phyloP scores from a whole-genome alignment of 2,797 vertebrate genomes.

The Platyrinchus mystaceus region DNA sequence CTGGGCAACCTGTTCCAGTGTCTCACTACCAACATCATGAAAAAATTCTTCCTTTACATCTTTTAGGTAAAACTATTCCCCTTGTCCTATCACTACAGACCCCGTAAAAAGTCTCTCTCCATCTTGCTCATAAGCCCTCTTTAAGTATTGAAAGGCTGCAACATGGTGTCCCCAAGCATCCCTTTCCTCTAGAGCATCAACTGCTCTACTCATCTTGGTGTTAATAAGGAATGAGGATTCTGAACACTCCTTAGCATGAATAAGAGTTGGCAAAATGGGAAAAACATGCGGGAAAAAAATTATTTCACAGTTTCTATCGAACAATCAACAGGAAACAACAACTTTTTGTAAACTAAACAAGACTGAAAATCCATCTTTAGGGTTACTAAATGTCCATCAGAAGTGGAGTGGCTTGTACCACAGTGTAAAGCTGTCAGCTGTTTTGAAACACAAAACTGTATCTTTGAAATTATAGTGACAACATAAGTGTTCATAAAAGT shows the following conservation, averaged over 20 bases:
- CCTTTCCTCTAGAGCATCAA: not conserved
- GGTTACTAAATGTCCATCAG: not conserved
- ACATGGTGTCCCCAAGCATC: not conserved
- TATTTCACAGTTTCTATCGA: not conserved
- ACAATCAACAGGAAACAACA: not conserved
- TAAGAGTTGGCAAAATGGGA: not conserved
- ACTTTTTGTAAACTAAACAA: not conserved
- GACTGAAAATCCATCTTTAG: not conserved
- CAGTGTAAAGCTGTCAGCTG: not conserved
- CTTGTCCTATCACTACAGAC: not conserved
- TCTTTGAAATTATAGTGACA: not conserved
- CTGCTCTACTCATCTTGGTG: not conserved
- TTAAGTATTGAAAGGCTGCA: not conserved
- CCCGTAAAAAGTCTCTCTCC: not conserved
- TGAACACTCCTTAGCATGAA: not conserved
- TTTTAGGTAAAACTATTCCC: not conserved
- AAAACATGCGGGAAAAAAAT: not conserved
- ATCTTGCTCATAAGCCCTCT: not conserved
- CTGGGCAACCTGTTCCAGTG: rapidly evolving
- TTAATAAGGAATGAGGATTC: not conserved
- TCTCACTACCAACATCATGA: rapidly evolving
- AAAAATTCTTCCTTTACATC: not conserved
- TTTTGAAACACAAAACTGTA: not conserved
- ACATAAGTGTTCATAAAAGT: not conserved
- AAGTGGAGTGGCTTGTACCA: not conserved